These are phyloP conservation scores for Cheilosia vulpina DNA, from an alignment of 2,888 invertebrate species.

Conservation along the genomic window DNA sequence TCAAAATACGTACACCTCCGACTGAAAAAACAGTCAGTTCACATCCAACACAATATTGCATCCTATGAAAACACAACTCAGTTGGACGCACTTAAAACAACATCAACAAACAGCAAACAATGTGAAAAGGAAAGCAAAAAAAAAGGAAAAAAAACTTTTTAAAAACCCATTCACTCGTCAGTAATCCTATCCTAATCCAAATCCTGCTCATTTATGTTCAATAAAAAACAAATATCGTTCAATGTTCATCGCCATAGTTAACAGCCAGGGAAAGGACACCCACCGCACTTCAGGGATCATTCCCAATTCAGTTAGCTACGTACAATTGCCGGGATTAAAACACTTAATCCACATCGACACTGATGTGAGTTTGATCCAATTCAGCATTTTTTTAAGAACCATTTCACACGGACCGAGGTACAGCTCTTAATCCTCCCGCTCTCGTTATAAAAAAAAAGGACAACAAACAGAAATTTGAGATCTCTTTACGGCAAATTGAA, in stretches of 20 bases:
- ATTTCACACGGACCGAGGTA: constrained; percentile 12
- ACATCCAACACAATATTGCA: constrained; percentile 13
- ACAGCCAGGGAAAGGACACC: constrained; percentile 5
- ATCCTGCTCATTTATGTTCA: constrained; percentile 65
- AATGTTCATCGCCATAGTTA: constrained; percentile 25
- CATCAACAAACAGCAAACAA: constrained; percentile 52
- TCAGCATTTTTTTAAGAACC: constrained; percentile 22
- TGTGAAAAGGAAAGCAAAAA: not conserved
- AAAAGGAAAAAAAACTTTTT: not conserved
- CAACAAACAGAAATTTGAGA: constrained; percentile 43
- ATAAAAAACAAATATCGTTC: constrained; percentile 62
- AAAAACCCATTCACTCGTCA: constrained; percentile 29
- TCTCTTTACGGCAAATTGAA: constrained; percentile 63
- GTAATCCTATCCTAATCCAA: constrained; percentile 66
- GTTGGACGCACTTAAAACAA: constrained; percentile 71
- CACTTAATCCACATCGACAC: constrained; percentile 45
- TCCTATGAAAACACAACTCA: constrained; percentile 55
- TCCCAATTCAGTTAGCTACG: constrained; percentile 11
- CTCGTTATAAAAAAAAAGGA: constrained; percentile 32
- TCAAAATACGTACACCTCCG: constrained; percentile 5
- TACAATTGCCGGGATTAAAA: constrained; percentile 52
- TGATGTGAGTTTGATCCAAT: constrained; percentile 56
- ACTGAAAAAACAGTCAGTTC: constrained; percentile 13
- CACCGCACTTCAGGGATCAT: constrained; percentile 50
- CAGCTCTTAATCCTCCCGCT: constrained; percentile 8